Base-by-base conservation (phyloP, 2,888 invertebrate genomes). In the Volucella inanis region DNA sequence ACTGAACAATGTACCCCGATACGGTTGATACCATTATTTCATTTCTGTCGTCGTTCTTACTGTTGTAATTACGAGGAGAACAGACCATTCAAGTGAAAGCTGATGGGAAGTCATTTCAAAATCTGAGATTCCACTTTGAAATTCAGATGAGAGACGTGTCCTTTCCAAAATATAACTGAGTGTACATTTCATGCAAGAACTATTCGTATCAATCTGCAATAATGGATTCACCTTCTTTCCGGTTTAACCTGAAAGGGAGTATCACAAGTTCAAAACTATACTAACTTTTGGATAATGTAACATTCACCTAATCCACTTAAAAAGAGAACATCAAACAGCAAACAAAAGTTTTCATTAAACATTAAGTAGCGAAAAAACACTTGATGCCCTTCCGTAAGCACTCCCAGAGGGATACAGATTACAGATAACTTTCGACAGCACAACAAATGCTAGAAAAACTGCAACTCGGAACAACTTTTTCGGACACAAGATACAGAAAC, bases 71-170 rank as follows among this genome's bases (percentile, higher is more conserved):
- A 55, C 14, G 2, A n/a, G 18, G 22, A 47, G 47, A 47, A 47
- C 47, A 14, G 31, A 45, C 61, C 47, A 22, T 31, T 62, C 14
- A 67, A 14, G 43, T n/a, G 43, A 14, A 43, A 10, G 0, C 43
- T 54, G 22, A 54, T 67, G 47, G 12, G 54, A 67, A 54, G 39
- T 45, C 54, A 14, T 31, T 54, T 45, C 45, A 6, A 14, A 52
- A 41, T 39, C n/a, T 1, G 12, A 52, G 52, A 4, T 49, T 49
- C 14, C 14, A 1, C 18, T 12, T 22, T 15, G 15, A 59, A 41
- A 8, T 8, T n/a, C 18, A 43, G 1, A 22, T 6, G 12, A 22
- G 12, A 43, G 11, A 18, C 4, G 14, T 43, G 8, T 22, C 9
- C n/a, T 55, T n/a, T 38, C 14, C 3, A 1, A 8, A 39, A 14